These are phyloP conservation scores for Eriosoma lanigerum DNA, from an alignment of 1,140 invertebrate genomes.

Conservation along the genomic window DNA sequence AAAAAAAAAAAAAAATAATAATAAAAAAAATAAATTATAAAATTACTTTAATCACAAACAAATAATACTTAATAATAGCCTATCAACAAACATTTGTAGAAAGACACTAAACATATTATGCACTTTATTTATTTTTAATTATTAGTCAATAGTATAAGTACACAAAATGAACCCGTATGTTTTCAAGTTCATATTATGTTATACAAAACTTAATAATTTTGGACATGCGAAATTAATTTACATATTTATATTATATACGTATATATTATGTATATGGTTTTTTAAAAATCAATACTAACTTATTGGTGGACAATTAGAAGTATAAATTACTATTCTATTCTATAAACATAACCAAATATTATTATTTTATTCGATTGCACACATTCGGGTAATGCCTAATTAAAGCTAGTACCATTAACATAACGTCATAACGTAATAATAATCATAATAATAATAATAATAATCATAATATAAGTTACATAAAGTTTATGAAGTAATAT, in stretches of 20 bases:
- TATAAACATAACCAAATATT: slow-evolving; percentile 11
- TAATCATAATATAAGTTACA: slow-evolving; percentile 19
- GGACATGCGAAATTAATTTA: not conserved
- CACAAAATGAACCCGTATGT: slow-evolving; percentile 21
- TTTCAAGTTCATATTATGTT: slow-evolving; percentile 22
- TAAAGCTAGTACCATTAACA: slow-evolving; percentile 31
- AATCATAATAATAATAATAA: not conserved
- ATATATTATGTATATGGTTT: not conserved
- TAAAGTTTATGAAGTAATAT: slow-evolving; percentile 18
- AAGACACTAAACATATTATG: not conserved
- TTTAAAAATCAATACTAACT: not conserved
- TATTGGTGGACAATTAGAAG: not conserved
- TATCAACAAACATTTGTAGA: slow-evolving; percentile 34
- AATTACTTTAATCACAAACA: slow-evolving; percentile 36
- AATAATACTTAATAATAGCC: slow-evolving; percentile 27
- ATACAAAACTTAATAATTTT: not conserved
- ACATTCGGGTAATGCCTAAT: slow-evolving; percentile 23
- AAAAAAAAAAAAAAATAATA: not conserved
- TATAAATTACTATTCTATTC: not conserved
- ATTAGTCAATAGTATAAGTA: not conserved
- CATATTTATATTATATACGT: not conserved
- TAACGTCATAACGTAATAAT: slow-evolving; percentile 22
- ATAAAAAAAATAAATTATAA: slow-evolving; percentile 11
- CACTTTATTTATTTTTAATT: not conserved
- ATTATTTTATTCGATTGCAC: slow-evolving; percentile 24